phyloP scores from a whole-genome alignment of 2,888 invertebrate genomes.

The Heliconius ethilla region DNA sequence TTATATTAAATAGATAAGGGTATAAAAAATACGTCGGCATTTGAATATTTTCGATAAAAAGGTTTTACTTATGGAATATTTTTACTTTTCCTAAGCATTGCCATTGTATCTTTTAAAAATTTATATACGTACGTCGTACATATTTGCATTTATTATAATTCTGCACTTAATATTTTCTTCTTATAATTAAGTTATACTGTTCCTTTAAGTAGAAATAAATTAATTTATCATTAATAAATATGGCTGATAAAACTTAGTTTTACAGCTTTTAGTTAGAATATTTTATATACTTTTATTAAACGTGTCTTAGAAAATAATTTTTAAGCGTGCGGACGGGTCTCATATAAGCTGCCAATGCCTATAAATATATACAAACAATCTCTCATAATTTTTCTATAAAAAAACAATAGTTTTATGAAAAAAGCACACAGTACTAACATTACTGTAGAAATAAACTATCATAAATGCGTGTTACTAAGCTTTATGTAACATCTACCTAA shows the following conservation, averaged over 20 bases:
- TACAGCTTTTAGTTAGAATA: too few relatives aligned
- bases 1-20: not conserved
- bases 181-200: too few relatives aligned
- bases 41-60: slow-evolving; percentile 1
- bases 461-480: slow-evolving; percentile 30
- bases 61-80: not conserved
- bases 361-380: not conserved
- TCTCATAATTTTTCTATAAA: not conserved
- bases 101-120: not conserved
- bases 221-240: too few relatives aligned
- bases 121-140: not conserved
- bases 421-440: slow-evolving; percentile 2
- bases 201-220: too few relatives aligned
- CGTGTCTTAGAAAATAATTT: not conserved
- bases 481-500: slow-evolving; percentile 28
- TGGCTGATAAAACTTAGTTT: too few relatives aligned
- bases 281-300: too few relatives aligned
- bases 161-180: not conserved
- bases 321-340: not conserved
- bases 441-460: slow-evolving; percentile 26
- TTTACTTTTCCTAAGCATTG: not conserved
- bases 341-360: not conserved
- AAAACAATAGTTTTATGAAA: not conserved
- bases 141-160: not conserved
- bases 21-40: not conserved